Evolutionary conservation across 2,797 vertebrate genomes (phyloP), one percentile per base, ranked within the genome.

Genomic region (Rhinichthys osculus): DNA sequence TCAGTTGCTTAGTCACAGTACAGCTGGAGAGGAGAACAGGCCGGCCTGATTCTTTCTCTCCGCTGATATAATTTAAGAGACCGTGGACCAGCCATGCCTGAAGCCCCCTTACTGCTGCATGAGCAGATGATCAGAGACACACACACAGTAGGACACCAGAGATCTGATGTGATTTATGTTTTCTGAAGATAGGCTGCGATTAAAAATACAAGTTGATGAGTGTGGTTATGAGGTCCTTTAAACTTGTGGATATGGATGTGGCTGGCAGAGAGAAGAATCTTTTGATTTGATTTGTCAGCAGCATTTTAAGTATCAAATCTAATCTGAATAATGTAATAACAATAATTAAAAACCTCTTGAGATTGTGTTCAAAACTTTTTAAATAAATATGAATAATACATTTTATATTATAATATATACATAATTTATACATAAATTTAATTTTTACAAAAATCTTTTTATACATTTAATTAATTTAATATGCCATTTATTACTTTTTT

Each of bases 1-100:
- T 89, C 90, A 83, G 76, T 88, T 85, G 85, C 88, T 92, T 90
- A 91, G 91, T 93, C 93, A 93, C 90, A 91, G 90, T 90, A 91
- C 84, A 91, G 87, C 87, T 90, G 83, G 85, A 90, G 87, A 91
- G 91, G 91, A 89, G 88, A 91, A 90, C 70, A 90, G 90, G 88
- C 90, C 92, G 83, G 90, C 86, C 90, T 92, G 92, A 93, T 92
- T 94, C 92, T 93, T 91, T 89, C 88, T 90, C 91, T 80, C 88
- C 54, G 86, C 89, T 91, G 90, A 91, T 91, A 90, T 92, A 89
- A 92, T 91, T 91, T 92, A 93, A 93, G 90, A 85, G 85, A 79
- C 83, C 23, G 85, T 27, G 74, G 54, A 78, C 73, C 83, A 78
- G 30, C n/a, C 40, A 70, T 38, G 69, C 70, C 84, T 83, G 74